Conservation (phyloP, 2,797 vertebrate species). For the Notolepis coatsorum region DNA sequence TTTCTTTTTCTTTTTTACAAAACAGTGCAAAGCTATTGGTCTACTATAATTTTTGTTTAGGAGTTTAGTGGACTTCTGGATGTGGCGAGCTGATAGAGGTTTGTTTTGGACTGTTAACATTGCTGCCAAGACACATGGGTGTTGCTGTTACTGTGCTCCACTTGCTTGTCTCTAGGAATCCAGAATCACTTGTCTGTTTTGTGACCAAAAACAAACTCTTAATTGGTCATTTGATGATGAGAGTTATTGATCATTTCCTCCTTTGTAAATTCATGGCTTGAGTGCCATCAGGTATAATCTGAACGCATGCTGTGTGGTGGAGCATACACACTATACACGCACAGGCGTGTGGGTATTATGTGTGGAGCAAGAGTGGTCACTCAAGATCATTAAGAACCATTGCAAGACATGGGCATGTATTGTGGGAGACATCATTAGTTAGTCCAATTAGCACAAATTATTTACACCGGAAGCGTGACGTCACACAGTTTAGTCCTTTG, state of each 20-base stretch:
- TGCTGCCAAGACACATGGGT: constrained; percentile 17
- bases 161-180: not conserved
- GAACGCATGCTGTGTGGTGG: constrained; percentile 28
- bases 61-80: no score
- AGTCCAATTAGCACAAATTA: constrained; percentile 6
- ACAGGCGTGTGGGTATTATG: not conserved
- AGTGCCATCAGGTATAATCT: not conserved
- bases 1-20: no score
- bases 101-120: constrained; percentile 22
- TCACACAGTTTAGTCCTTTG: no score
- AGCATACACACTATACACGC: no score
- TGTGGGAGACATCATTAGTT: constrained; percentile 16
- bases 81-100: not conserved
- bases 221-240: constrained; percentile 28
- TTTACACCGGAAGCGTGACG: constrained; percentile 23
- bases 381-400: constrained; percentile 16
- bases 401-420: constrained; percentile 6
- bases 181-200: constrained; percentile 27
- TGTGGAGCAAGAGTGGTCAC: constrained; percentile 27
- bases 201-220: constrained; percentile 24
- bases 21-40: no score
- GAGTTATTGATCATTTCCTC: constrained; percentile 23
- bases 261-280: constrained; percentile 22
- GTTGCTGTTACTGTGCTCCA: not conserved
- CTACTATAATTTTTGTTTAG: no score